Evolutionary conservation across 1,140 invertebrate species (phyloP).

Genomic region (Asbolus verrucosus): DNA sequence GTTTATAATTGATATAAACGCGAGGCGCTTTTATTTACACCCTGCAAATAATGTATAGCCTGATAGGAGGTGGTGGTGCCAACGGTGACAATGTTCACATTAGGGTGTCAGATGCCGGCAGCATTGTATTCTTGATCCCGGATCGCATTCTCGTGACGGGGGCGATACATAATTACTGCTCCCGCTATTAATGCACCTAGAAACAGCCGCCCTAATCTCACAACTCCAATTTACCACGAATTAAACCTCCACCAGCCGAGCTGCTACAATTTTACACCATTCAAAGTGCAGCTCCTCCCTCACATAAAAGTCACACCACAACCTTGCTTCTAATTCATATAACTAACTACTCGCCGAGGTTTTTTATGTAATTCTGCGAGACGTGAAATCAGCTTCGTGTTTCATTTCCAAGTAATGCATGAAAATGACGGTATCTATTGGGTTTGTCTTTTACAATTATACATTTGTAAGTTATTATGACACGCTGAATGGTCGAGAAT

Average conservation of each 20-base stretch:
- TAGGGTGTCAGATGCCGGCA: conserved; percentile 27
- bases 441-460: conserved; percentile 10
- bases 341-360: background rate
- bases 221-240: conserved; percentile 33
- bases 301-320: conserved; percentile 25
- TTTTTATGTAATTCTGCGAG: too few species aligned
- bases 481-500: background rate
- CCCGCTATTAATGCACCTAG: conserved; percentile 34
- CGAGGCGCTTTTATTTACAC: conserved; percentile 32
- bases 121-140: conserved; percentile 35
- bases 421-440: conserved; percentile 10
- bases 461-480: conserved; percentile 12
- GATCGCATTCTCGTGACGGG: conserved; percentile 29
- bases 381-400: too few species aligned
- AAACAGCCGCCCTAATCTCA: conserved; percentile 30
- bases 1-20: conserved; percentile 38
- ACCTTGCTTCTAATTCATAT: too few species aligned
- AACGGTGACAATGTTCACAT: conserved; percentile 37
- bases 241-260: conserved; percentile 30
- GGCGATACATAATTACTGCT: conserved; percentile 37
- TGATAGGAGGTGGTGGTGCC: conserved; percentile 20
- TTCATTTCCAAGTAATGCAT: background rate
- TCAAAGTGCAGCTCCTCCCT: conserved; percentile 6
- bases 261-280: conserved; percentile 26
- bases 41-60: conserved; percentile 32